Percentiles rank a stretch among this genome's conserved stretches.
phyloP scores from a whole-genome alignment of 2,888 invertebrate species.

The Frankliniella fusca region DNA sequence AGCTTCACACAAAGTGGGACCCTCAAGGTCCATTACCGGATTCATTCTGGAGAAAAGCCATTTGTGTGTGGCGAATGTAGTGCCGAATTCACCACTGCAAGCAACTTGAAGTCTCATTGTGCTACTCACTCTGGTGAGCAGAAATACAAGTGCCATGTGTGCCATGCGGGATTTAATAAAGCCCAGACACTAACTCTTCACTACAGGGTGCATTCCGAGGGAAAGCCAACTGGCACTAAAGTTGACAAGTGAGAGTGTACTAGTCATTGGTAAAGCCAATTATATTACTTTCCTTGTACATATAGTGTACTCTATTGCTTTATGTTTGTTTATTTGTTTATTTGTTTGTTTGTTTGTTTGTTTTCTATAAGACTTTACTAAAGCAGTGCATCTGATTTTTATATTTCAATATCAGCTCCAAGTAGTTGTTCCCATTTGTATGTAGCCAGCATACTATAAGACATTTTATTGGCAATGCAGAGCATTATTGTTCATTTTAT shows the following conservation, averaged over 20 bases:
- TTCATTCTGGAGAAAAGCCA: slow-evolving; percentile 13
- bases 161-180: slow-evolving; percentile 7
- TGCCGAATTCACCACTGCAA: not conserved
- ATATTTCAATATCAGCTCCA: not conserved
- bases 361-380: not conserved
- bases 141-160: not conserved
- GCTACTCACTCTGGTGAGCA: not conserved
- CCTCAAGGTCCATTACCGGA: not conserved
- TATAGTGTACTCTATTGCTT: not conserved
- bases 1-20: not conserved
- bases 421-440: too few relatives aligned
- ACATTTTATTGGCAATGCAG: too few relatives aligned
- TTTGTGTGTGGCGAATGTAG: not conserved
- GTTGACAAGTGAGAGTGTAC: not conserved
- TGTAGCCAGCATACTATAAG: too few relatives aligned
- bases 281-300: not conserved
- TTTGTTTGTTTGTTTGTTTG: too few relatives aligned
- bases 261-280: not conserved
- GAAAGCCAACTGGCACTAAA: not conserved
- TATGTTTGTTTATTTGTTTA: not conserved
- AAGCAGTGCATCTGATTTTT: not conserved
- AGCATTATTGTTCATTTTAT: too few relatives aligned
- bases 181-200: not conserved
- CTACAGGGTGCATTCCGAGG: not conserved
- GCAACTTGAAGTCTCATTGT: not conserved